Conservation (phyloP, 2,797 vertebrate genomes). For the Bryconaethiops microstoma region DNA sequence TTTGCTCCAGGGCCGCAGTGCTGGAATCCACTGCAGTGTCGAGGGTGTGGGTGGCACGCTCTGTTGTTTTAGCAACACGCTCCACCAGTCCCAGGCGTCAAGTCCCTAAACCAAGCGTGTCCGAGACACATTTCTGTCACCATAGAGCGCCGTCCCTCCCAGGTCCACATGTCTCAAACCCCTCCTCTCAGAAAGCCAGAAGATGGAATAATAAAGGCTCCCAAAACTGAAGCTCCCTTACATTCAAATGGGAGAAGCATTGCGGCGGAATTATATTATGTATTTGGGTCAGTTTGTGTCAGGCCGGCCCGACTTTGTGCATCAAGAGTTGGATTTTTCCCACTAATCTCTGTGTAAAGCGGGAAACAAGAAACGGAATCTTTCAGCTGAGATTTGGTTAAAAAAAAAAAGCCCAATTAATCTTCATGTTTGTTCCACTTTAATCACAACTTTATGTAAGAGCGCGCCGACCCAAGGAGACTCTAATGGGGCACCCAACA, state of each 20-base stretch:
- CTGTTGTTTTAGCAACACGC: conserved; percentile 57
- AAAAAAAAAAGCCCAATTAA: neutral
- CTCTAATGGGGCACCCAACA: neutral
- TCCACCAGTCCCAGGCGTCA: conserved; percentile 47
- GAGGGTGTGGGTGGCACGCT: conserved; percentile 41
- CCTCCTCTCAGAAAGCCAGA: neutral
- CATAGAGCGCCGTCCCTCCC: conserved; percentile 10
- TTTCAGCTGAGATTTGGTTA: conserved; percentile 18
- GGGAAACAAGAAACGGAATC: conserved; percentile 36
- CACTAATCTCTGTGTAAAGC: conserved; percentile 32
- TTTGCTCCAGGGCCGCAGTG: conserved; percentile 11
- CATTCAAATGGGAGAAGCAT: conserved; percentile 44
- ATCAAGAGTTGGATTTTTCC: conserved; percentile 41
- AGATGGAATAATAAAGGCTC: conserved; percentile 3
- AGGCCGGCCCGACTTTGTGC: conserved; percentile 35
- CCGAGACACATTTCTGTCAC: conserved; percentile 40
- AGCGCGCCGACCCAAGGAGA: neutral
- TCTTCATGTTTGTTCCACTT: conserved; percentile 5
- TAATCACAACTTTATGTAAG: neutral
- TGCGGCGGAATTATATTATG: conserved; percentile 51
- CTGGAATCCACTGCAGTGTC: conserved; percentile 47
- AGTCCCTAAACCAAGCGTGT: conserved; percentile 45
- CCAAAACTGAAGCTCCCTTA: conserved; percentile 21
- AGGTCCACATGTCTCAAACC: conserved; percentile 17
- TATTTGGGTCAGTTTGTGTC: conserved; percentile 58